These are phyloP conservation scores for Scaptomyza cyrtandrae DNA, from an alignment of 2,888 invertebrate species.

Conservation along the genomic window DNA sequence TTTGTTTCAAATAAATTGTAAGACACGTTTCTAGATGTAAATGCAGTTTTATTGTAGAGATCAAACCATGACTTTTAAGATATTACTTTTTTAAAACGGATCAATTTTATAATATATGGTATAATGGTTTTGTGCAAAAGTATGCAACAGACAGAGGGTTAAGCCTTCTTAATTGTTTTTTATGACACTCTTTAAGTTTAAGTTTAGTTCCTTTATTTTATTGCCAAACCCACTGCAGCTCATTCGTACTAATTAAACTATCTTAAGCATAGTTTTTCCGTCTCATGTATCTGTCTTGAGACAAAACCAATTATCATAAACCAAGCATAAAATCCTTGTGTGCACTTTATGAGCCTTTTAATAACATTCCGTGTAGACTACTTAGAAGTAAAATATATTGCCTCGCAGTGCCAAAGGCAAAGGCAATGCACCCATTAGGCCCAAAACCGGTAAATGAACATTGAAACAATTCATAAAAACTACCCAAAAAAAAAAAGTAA, in stretches of 20 bases:
- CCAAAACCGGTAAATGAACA: constrained; percentile 73
- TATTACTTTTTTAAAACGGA: no score
- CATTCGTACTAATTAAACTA: neutral
- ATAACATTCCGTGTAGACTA: constrained; percentile 38
- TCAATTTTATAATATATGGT: no score
- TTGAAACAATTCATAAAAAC: constrained; percentile 79
- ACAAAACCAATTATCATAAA: constrained; percentile 11
- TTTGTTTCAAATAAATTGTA: no score
- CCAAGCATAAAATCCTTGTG: neutral
- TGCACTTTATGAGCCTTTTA: constrained; percentile 47
- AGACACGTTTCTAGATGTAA: no score
- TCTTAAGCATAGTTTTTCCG: neutral
- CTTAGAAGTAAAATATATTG: constrained; percentile 29
- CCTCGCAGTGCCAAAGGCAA: constrained; percentile 3
- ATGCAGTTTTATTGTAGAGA: no score
- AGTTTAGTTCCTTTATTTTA: no score
- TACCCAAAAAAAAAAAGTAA: constrained; percentile 48
- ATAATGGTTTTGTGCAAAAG: no score
- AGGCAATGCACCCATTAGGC: constrained; percentile 76
- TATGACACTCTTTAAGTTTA: no score
- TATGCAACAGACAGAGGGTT: no score
- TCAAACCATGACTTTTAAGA: no score
- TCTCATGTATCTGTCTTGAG: neutral
- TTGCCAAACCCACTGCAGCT: no score
- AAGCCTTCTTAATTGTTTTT: no score